Evolutionary conservation across 1,140 invertebrate species (phyloP), one percentile per base, ranked within the genome.

Genomic region (Rhyacophila brunnea): DNA sequence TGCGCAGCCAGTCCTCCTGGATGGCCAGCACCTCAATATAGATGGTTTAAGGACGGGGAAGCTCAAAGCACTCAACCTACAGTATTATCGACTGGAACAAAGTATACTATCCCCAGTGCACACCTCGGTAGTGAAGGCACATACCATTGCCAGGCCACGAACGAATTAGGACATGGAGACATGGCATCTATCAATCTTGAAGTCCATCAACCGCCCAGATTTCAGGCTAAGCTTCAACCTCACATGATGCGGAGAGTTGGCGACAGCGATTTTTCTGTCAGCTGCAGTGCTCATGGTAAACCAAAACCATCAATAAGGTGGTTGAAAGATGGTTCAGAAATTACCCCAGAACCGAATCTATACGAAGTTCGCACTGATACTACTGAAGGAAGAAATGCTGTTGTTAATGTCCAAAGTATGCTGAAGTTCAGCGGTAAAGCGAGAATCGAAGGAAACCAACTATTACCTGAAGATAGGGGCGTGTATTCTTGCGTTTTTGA

Each of bases 61-160:
- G 81, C 75, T 19, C 72, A 64, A 48, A 80, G 70, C 70, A 81
- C 75, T 6, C 84, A 81, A 47, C 75, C 81, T 5, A 82, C 82
- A 6, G 84, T 87, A 6, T 74, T 90, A 0, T 86, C 85, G 1
- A 84, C 85, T n/a, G 90, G 91, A 0, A 83, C 86, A 0, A 89
- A 88, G 61, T 94, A 93, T 68, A 91, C 90, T 23, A 95, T 96
- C 65, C 83, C 87, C 0, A 87, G 87, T 17, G 91, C 91, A 0
- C 87, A 92, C 67, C 75, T 93, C 14, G 86, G 85, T 9, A 91
- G 88, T 67, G 93, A 95, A 73, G 94, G 93, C 1, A 86, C 85
- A 14, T 96, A 96, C 71, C 88, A 88, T 67, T 96, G 94, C 68
- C 89, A 93, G 69, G 92, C 92, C 0, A 87, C 85, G 13, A 96